Evolutionary conservation across 2,888 invertebrate genomes (phyloP), one percentile per base, ranked within the genome.

Genomic region (Schrankia costaestrigalis): DNA sequence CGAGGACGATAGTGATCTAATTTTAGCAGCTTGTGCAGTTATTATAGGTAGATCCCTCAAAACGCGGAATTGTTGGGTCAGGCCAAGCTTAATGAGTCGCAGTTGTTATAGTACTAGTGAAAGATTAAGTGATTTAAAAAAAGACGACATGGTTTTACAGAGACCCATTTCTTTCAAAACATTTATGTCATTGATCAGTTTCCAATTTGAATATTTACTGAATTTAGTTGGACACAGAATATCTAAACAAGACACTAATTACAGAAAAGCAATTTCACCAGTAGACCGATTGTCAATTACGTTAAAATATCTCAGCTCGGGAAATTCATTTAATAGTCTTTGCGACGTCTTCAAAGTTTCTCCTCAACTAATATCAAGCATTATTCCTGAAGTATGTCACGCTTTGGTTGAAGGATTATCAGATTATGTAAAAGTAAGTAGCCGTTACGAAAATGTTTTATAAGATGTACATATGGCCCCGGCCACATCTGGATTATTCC

Each of bases 221-320:
- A 55, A 53, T 42, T 47, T 56, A 43, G 52, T 53, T 50, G 46
- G 46, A 21, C 50, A 35, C 11, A 50, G 9, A 53, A 53, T 52
- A 44, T 37, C 31, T 41, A 51, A 51, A 46, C 31, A 46, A 45
- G 15, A 49, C 28, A 33, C 33, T 26, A 42, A 42, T 41, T 39
- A 7, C 36, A 45, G 45, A 44, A 40, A 11, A 32, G 38, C 42
- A 40, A 35, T 47, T 35, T 34, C 47, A 11, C 12, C 31, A 35
- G 11, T 9, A 14, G 45, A 50, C 24, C 31, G 41, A 46, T 35
- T 39, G 43, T 49, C 34, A 33, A 21, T 37, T 8, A 11, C 5
- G 25, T 21, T 31, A 18, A 11, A 27, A 27, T 14, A 27, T 6
- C 11, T 27, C 10, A 15, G 13, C 25, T 26, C 26, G 3, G 32